A percentile compares a stretch with the other conserved stretches of the same genome.
Evolutionary conservation across 1,140 invertebrate genomes (phyloP).

Genomic region (Onthophagus taurus): DNA sequence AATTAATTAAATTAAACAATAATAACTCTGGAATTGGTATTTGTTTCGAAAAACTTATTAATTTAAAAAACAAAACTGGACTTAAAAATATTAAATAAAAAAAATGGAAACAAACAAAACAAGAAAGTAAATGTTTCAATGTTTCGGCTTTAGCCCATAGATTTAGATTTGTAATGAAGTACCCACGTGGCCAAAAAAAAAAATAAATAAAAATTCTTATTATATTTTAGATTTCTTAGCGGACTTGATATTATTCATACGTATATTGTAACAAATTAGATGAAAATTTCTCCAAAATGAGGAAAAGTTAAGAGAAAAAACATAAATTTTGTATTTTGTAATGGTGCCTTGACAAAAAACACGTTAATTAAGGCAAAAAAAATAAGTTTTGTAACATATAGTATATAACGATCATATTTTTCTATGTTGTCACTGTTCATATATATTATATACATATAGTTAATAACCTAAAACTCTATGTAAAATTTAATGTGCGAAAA

Average conservation of each 20-base stretch:
- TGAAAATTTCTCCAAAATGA: too few species aligned
- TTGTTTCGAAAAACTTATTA: background rate
- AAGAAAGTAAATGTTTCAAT: conserved; percentile 33
- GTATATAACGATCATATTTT: conserved; percentile 36
- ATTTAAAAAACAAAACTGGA: background rate
- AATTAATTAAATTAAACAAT: background rate
- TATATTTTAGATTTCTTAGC: conserved; percentile 14
- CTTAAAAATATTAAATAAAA: background rate
- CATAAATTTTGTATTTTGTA: conserved; percentile 30
- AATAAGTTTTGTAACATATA: conserved; percentile 37
- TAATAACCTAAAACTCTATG: conserved; percentile 21
- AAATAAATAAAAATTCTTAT: conserved; percentile 7
- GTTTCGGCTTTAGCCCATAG: conserved; percentile 34
- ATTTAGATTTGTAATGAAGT: conserved; percentile 20
- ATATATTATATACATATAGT: conserved; percentile 24
- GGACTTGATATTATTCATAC: too few species aligned
- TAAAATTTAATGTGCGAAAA: conserved; percentile 30
- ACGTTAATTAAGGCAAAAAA: conserved; percentile 34
- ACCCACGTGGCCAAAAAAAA: conserved; percentile 34
- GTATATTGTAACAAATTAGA: too few species aligned
- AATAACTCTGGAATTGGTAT: background rate
- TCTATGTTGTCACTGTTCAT: conserved; percentile 41
- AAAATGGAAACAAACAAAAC: conserved; percentile 17
- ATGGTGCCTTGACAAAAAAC: conserved; percentile 34
- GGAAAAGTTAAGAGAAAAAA: too few species aligned